Base-by-base conservation (phyloP, 2,888 invertebrate genomes). In the Fissipunctia ypsillon region DNA sequence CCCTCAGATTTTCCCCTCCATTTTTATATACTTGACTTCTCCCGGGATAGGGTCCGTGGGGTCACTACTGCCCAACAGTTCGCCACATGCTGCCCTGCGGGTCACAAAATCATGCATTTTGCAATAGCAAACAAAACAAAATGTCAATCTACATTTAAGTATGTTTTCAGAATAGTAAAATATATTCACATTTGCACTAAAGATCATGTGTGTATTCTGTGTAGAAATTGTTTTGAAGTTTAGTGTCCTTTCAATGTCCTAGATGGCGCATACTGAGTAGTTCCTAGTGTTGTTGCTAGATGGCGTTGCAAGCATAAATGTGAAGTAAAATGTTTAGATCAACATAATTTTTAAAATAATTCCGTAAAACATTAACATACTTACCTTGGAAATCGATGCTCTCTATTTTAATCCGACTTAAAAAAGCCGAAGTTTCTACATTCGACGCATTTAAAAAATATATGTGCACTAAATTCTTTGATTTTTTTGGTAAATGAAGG, bases 261-360 rank as follows among this genome's bases (percentile, higher is more conserved):
- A 80, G 80, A 80, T 80, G 80, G 80, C 80, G 83, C 73, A 83
- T 54, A 73, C n/a, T 0, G 38, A 59, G 3, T 67, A 80, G 48
- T 78, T 73, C 12, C 12, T 16, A 5, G 9, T 16, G 14, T 41
- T 45, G 19, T 28, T 59, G 19, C 41, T 73, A 80, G 80, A 83
- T 80, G 80, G 80, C 80, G 66, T 14, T 78, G 25, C 50, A 52
- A 12, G 48, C 52, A 45, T 71, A 38, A 78, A 45, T 38, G 16
- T 38, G 5, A 35, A 76, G 28, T 31, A 48, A 25, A 5, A 0
- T 19, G 5, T 45, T 67, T 43, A 10, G 10, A 31, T 16, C 14
- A 3, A n/a, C 9, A 2, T 25, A 14, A 1, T 41, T 54, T 41
- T n/a, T 22, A 3, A 64, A 61, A 19, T 12, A 22, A 54, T 35